Base-by-base conservation (phyloP, 2,888 invertebrate genomes). In the Spodoptera exigua region DNA sequence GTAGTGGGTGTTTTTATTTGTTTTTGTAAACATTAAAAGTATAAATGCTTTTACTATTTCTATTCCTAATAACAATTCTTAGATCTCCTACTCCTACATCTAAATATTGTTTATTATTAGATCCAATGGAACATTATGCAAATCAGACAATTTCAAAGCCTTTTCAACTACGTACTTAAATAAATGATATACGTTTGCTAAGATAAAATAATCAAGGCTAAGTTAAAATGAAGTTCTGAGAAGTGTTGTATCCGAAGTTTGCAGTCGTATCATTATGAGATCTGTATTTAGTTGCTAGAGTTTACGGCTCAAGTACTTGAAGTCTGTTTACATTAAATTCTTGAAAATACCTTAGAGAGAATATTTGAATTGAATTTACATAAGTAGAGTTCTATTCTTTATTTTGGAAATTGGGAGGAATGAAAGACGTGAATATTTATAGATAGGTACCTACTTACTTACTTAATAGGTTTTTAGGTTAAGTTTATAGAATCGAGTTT, bases 211-310 rank as follows among this genome's bases (percentile, higher is more conserved):
- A 46, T 49, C 12, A 21, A 43, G 41, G 9, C 41, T 41, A 46
- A 61, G 36, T 41, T 51, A 34, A 35, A 34, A 64, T 35, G 27
- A 43, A 61, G 52, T 64, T 69, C 45, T 43, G 34, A 39, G 17
- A 52, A 44, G 34, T 3, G 35, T 36, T 43, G 43, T 61, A 49
- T 40, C 62, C 17, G 34, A 51, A 69, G 34, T 61, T 64, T 64
- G 34, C 45, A 36, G 39, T n/a, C 48, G 37, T 49, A 36, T 49
- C 55, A 14, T 46, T 40, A 48, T 45, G 48, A 70, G 54, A 70
- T 55, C 55, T 63, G 27, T 49, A 14, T 49, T 54, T 49, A 49
- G 54, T 49, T 46, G 14, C 63, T 55, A 40, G 18, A 54, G 40
- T 54, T 53, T 37, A 40, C 11, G 46, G 41, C 61, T 61, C 39